Conservation (phyloP, 2,888 invertebrate genomes). For the Willowsia nigromaculata region DNA sequence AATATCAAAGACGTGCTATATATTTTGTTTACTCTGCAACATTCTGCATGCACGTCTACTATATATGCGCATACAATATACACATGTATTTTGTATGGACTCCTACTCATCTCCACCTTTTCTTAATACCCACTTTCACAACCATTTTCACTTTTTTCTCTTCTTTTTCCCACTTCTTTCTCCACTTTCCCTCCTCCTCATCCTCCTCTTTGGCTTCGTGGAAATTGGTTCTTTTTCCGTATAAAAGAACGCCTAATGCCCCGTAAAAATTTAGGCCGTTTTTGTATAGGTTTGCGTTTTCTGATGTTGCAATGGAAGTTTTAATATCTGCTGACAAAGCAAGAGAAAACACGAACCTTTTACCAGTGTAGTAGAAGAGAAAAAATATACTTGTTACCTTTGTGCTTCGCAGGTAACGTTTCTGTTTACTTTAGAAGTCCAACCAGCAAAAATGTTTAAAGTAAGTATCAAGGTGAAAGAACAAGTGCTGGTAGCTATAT, state of each 20-base stretch:
- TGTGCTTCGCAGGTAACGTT: constrained; percentile 30
- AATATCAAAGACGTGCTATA: neutral
- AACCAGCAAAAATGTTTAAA: neutral
- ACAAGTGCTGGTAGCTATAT: neutral
- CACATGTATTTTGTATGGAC: neutral
- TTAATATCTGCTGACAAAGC: constrained; percentile 18
- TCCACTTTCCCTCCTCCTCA: neutral
- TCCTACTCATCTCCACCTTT: constrained; percentile 54
- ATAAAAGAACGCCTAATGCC: constrained; percentile 58
- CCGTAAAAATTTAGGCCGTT: constrained; percentile 51
- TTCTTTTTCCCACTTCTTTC: neutral
- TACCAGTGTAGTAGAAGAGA: neutral
- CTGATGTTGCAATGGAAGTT: neutral
- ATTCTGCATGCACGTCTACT: neutral
- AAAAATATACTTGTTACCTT: neutral
- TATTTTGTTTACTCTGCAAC: neutral
- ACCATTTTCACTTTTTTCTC: constrained; percentile 3
- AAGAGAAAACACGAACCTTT: constrained; percentile 10
- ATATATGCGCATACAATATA: neutral
- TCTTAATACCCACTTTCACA: constrained; percentile 58
- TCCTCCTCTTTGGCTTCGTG: neutral
- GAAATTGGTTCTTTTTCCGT: constrained; percentile 59
- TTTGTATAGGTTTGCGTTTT: neutral
- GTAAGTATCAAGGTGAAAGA: neutral
- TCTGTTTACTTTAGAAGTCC: neutral